A percentile compares a stretch with the other conserved stretches of the same genome.
These are phyloP conservation scores for Phaethon lepturus DNA, from an alignment of 2,113 vertebrate species.

Conservation along the genomic window DNA sequence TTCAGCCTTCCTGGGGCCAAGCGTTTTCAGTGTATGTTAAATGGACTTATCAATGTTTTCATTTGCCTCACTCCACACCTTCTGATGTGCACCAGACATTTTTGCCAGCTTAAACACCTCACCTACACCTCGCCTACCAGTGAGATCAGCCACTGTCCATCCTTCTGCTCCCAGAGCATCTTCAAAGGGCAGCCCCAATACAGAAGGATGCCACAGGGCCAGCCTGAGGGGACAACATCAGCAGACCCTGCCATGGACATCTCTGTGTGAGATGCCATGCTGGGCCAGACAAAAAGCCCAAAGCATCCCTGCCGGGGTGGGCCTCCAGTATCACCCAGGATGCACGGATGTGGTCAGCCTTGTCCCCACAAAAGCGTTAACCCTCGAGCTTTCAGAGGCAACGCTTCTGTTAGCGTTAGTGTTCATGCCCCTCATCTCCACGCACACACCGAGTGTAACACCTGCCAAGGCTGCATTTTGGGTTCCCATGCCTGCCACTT, in stretches of 20 bases:
- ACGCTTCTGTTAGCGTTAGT: not conserved
- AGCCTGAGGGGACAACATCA: not conserved
- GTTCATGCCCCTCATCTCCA: not conserved
- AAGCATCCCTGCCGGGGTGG: accelerated
- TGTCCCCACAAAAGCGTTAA: not conserved
- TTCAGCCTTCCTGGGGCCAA: not conserved
- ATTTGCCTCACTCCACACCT: not conserved
- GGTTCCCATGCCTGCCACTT: conserved; percentile 14
- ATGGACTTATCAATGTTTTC: not conserved
- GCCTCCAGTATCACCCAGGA: not conserved
- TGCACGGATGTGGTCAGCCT: not conserved
- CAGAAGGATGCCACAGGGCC: not conserved
- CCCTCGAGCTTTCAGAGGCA: not conserved
- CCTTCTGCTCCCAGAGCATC: not conserved
- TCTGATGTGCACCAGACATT: not conserved
- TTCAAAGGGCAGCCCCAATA: not conserved
- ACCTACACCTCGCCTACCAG: not conserved
- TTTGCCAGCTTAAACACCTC: not conserved
- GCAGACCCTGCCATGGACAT: not conserved
- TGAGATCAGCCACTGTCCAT: not conserved
- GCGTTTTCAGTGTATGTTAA: not conserved
- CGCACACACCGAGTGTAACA: not conserved
- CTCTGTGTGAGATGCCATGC: not conserved
- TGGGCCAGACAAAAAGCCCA: not conserved
- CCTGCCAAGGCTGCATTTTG: conserved; percentile 26